Evolutionary conservation across 2,797 vertebrate species (phyloP).

Genomic region (Hafferia zeledoni): DNA sequence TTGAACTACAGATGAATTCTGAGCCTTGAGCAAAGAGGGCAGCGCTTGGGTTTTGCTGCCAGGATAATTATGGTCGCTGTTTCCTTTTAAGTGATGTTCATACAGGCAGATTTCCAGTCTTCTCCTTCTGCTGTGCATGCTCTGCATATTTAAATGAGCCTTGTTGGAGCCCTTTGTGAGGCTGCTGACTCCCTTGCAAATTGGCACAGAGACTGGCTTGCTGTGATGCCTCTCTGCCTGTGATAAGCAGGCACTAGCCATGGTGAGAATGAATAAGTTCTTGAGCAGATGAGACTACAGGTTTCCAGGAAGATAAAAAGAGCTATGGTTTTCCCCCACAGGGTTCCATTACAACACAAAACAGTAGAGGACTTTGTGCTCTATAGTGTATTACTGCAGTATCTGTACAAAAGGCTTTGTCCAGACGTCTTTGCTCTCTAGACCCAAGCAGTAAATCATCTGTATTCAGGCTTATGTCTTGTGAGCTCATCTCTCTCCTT

Average conservation of each 20-base stretch:
- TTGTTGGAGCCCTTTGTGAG: background rate
- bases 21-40: background rate
- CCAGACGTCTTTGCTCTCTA: background rate
- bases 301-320: background rate
- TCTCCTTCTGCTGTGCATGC: background rate
- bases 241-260: background rate
- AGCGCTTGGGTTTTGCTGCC: background rate
- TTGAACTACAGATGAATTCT: background rate
- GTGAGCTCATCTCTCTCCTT: background rate
- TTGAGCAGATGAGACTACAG: background rate
- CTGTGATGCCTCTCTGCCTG: background rate
- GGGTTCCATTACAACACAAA: background rate
- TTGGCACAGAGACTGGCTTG: background rate
- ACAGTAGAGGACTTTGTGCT: background rate
- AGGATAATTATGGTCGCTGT: background rate
- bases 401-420: background rate
- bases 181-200: background rate
- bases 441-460: background rate
- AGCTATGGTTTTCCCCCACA: background rate
- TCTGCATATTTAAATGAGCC: background rate
- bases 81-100: background rate
- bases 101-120: background rate
- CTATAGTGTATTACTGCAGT: background rate
- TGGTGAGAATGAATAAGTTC: background rate
- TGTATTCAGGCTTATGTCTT: background rate